phyloP scores from a whole-genome alignment of 1,140 invertebrate species.

The Sweltsa coloradensis region DNA sequence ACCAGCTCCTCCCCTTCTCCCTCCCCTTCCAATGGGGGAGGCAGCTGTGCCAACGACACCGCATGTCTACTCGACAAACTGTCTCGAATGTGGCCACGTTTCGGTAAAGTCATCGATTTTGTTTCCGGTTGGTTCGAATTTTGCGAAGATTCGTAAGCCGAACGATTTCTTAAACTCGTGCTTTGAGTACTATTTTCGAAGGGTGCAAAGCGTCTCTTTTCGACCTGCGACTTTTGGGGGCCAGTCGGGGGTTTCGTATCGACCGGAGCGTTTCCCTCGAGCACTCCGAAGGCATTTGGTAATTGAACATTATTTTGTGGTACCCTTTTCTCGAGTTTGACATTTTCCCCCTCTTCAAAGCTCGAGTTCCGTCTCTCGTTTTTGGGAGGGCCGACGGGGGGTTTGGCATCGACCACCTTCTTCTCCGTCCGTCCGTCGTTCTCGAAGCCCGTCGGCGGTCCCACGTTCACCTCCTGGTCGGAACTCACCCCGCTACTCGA shows the following conservation, averaged over 20 bases:
- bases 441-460: conserved; percentile 32
- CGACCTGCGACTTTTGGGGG: no score
- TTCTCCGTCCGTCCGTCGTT: conserved; percentile 23
- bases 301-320: no score
- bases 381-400: conserved; percentile 33
- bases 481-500: conserved; percentile 76
- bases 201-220: no score
- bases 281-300: no score
- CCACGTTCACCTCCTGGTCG: conserved; percentile 56
- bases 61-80: conserved; percentile 48
- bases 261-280: no score
- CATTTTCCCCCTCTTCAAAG: conserved; percentile 33
- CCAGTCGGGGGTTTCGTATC: no score
- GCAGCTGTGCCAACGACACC: conserved; percentile 64
- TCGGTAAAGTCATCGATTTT: conserved; percentile 27
- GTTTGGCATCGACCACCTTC: conserved; percentile 15
- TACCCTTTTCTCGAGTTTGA: no score
- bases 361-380: conserved; percentile 37
- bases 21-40: conserved; percentile 67
- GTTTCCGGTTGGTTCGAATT: no score
- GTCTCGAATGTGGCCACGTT: conserved; percentile 24
- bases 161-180: no score
- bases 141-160: no score
- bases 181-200: no score
- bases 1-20: conserved; percentile 49